Evolutionary conservation across 2,113 vertebrate genomes (phyloP), one percentile per base, ranked within the genome.

Genomic region (Cheirogaleus medius): DNA sequence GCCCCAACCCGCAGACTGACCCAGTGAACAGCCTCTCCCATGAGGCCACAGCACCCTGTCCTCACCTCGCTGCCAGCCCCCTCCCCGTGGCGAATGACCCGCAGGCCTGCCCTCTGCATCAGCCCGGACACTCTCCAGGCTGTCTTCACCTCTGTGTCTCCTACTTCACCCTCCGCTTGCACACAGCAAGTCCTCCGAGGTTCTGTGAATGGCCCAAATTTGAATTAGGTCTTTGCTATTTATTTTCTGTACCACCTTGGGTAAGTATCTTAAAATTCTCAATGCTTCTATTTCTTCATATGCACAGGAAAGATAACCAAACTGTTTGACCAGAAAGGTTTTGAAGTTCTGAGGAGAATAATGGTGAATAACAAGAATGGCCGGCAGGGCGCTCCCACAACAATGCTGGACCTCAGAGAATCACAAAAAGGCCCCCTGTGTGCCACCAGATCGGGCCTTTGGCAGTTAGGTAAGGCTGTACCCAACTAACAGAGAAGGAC

Each of bases 221-320:
- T 88, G 68, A 83, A 90, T 66, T 86, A 47, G 78, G 83, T 87
- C 82, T 94, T 69, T 68, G 64, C 71, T 64, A 44, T 63, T 91
- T 81, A 87, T 95, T 90, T 95, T 95, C 64, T 80, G 56, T 47
- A 66, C 64, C 37, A 90, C 37, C 12, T 63, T 58, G 6, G 34
- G 2, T 47, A 86, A 71, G 88, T 49, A 92, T 8, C 77, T 91
- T 39, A 85, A 92, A 94, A 71, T 47, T 76, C 44, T 88, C 15
- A 58, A 29, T 7, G 9, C 10, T 80, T 78, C 63, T 93, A 23
- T 60, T 93, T 92, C 63, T 86, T 97, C 58, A 66, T 5, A 7
- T 13, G 25, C 86, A 76, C 91, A 86, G 37, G 56, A 47, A 91
- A 69, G 78, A 93, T 37, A 54, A 85, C 47, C 42, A 68, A 49